Evolutionary conservation across 2,888 invertebrate species (phyloP), one percentile per base, ranked within the genome.

Genomic region (Zele albiditarsus): DNA sequence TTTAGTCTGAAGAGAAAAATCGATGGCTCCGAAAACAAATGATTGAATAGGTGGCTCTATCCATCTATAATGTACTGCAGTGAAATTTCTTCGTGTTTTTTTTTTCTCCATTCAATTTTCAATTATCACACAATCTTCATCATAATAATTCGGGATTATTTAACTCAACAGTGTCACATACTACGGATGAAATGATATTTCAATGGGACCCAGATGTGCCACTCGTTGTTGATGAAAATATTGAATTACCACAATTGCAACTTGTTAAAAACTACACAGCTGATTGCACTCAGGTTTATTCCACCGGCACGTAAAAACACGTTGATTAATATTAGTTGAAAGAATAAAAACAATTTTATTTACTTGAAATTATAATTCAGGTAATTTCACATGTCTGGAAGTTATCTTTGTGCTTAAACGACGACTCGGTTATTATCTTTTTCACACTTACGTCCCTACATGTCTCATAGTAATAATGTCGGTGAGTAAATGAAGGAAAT

Each of bases 401-500:
- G 97, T 97, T 63, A 93, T 97, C 77, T 97, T 97, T 89, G 95
- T 95, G 71, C 89, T 97, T 83, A 96, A 97, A 88, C 92, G 97
- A 33, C 94, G 97, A 3, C 91, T 97, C 71, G 97, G 97, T 1
- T 97, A 97, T 89, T 97, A 97, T 87, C 91, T 97, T 70, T 97
- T 97, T 90, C 97, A 97, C 90, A 97, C 97, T 0, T 97, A 97
- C 88, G 95, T 97, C 84, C 97, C 97, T 3, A 97, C 97, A 20
- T 97, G 97, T 87, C 92, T 97, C 85, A 97, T 98, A 84, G 98
- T 97, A 78, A 97, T 97, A 74, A 97, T 97, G 96, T 97, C 97
- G 82, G 94, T 94, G 89, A 93, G 94, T 92, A 67, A 65, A 16
- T 28, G 3, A 38, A 31, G 10, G 8, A 62, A 71, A 57, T 23